Percentiles rank a stretch among this genome's conserved stretches.
Conservation (phyloP, 2,113 vertebrate genomes). For the Microtus ochrogaster region DNA sequence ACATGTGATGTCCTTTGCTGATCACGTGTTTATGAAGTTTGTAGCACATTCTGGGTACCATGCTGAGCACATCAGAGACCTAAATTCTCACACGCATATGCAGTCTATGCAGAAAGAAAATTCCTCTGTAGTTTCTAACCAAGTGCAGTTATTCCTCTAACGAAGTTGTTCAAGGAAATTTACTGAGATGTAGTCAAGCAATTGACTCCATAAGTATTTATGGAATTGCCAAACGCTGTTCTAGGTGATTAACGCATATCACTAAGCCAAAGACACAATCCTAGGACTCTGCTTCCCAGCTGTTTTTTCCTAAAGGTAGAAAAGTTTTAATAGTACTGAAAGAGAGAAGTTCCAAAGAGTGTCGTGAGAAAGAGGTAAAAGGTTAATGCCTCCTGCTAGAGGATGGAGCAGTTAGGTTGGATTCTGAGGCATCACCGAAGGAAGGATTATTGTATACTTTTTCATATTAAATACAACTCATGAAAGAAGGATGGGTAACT, state of each 20-base stretch:
- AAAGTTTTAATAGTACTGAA: background rate
- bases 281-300: background rate
- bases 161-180: background rate
- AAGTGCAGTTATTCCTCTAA: background rate
- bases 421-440: background rate
- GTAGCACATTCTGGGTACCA: background rate
- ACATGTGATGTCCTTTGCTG: background rate
- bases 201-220: background rate
- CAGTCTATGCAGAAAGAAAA: background rate
- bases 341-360: background rate
- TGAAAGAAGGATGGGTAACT: background rate
- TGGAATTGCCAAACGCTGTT: background rate
- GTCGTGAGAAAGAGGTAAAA: background rate
- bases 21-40: conserved; percentile 7
- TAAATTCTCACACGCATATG: background rate
- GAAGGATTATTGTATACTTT: background rate
- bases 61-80: background rate
- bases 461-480: background rate
- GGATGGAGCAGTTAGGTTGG: background rate
- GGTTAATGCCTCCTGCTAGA: background rate
- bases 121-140: background rate
- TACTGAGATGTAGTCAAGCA: background rate
- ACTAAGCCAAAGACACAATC: background rate
- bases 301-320: background rate
- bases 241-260: too few relatives aligned